Conservation (phyloP, 2,113 vertebrate species). For the Megaceryle torquata region DNA sequence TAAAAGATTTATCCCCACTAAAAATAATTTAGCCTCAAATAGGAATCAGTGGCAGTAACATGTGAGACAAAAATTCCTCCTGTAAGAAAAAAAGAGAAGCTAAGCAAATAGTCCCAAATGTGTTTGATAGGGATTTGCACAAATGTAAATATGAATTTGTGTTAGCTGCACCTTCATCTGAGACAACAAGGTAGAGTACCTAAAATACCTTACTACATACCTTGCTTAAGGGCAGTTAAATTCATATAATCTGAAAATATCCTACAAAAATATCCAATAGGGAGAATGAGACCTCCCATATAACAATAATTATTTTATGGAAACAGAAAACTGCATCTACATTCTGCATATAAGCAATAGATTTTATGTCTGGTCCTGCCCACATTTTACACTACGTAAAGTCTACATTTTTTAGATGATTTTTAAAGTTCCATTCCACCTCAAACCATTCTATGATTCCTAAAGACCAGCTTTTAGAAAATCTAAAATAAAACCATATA, state of each 20-base stretch:
- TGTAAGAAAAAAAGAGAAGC: neutral
- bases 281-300: neutral
- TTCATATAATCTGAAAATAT: neutral
- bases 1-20: slow-evolving; percentile 48
- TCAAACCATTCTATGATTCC: neutral
- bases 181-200: neutral
- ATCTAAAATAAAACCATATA: neutral
- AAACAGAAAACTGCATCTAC: neutral
- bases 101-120: neutral
- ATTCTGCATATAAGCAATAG: neutral
- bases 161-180: neutral
- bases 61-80: neutral
- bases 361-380: neutral
- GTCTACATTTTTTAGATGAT: neutral
- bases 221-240: neutral
- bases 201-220: neutral
- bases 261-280: neutral
- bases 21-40: slow-evolving; percentile 54
- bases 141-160: neutral
- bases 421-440: neutral
- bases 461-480: neutral
- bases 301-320: neutral
- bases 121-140: neutral
- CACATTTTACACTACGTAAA: neutral
- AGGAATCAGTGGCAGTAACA: neutral